Percentiles rank a stretch among this genome's conserved stretches.
These are phyloP conservation scores for Idaea biselata DNA, from an alignment of 2,888 invertebrate genomes.

Conservation along the genomic window DNA sequence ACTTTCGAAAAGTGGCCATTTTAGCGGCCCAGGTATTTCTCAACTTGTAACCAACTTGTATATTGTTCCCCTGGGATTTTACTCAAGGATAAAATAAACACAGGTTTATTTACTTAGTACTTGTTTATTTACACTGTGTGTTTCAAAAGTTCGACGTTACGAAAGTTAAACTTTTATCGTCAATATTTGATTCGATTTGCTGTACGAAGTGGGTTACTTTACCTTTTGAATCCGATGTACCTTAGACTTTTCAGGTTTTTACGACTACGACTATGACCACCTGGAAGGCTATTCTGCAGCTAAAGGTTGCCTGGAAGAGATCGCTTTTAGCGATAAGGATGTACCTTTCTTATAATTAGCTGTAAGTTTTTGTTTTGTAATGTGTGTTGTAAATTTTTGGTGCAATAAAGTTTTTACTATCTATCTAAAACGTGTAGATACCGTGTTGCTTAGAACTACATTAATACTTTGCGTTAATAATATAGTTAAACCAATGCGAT, in stretches of 20 bases:
- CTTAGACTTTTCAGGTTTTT: not conserved
- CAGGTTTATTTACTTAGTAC: not conserved
- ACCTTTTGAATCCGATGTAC: not conserved
- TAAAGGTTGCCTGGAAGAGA: no score
- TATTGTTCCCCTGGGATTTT: not conserved
- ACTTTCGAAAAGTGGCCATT: no score
- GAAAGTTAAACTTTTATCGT: not conserved
- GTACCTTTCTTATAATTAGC: no score
- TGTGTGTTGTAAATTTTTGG: no score
- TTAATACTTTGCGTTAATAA: no score
- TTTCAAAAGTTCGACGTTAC: not conserved
- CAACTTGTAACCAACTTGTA: not conserved
- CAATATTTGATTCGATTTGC: not conserved
- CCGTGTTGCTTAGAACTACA: no score
- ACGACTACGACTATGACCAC: not conserved
- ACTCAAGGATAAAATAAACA: not conserved
- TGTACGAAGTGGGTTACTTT: not conserved
- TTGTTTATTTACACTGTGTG: not conserved
- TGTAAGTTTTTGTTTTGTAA: no score
- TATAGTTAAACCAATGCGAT: no score
- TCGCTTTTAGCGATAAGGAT: no score
- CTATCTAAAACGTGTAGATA: no score
- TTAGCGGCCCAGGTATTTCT: not conserved
- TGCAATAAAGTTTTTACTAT: no score
- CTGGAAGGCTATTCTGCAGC: no score